These are phyloP conservation scores for Microhierax caerulescens DNA, from an alignment of 2,797 vertebrate species.

Conservation along the genomic window DNA sequence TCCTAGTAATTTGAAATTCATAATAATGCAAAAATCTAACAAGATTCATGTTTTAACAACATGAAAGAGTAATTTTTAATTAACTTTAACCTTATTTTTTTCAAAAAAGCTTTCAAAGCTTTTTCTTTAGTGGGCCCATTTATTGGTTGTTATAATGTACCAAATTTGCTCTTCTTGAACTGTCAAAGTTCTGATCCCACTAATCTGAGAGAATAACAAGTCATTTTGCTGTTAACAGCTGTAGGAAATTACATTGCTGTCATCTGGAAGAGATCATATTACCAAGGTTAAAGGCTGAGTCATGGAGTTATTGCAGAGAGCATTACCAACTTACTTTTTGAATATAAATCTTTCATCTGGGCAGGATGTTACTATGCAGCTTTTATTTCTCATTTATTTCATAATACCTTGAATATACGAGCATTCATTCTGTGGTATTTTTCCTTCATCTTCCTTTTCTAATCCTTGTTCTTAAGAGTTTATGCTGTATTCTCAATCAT, in stretches of 20 bases:
- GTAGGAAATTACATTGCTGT: not conserved
- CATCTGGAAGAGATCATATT: not conserved
- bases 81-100: not conserved
- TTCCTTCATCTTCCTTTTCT: not conserved
- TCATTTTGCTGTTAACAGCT: not conserved
- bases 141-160: too few relatives aligned
- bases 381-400: not conserved
- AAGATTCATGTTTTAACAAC: not conserved
- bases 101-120: too few relatives aligned
- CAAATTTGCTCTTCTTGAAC: not conserved
- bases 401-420: not conserved
- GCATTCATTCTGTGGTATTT: not conserved
- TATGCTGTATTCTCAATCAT: not conserved
- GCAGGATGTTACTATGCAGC: not conserved
- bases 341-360: not conserved
- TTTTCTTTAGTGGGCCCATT: not conserved
- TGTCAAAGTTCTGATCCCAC: not conserved
- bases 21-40: not conserved
- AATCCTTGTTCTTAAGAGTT: not conserved
- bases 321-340: not conserved
- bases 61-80: not conserved
- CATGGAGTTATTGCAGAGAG: not conserved
- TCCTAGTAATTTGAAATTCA: not conserved
- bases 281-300: not conserved
- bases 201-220: not conserved